Evolutionary conservation across 2,797 vertebrate genomes (phyloP).

Genomic region (Petrocephalus schoutedeni): DNA sequence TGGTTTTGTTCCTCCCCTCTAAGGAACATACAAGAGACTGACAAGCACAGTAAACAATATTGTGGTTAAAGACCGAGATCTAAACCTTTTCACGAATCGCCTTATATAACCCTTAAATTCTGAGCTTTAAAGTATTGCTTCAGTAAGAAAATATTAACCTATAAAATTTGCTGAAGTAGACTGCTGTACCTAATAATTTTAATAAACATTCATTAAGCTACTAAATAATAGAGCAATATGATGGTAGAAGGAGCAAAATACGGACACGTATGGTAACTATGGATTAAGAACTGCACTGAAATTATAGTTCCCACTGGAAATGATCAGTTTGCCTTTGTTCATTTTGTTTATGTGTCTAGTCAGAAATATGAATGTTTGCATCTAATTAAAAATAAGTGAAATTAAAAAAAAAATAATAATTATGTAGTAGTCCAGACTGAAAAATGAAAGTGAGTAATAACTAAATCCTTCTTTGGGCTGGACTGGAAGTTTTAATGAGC

Average conservation of each 20-base stretch:
- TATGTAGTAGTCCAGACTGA: background rate
- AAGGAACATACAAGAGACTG: constrained; percentile 34
- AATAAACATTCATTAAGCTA: background rate
- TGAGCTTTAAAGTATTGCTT: background rate
- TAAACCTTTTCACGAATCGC: background rate
- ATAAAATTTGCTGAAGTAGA: background rate
- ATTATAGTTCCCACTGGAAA: background rate
- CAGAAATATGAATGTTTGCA: background rate
- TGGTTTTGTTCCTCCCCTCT: constrained; percentile 27
- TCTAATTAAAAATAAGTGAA: background rate
- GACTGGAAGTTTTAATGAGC: background rate
- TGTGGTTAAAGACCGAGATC: constrained; percentile 32
- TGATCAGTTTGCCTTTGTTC: background rate
- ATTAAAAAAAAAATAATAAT: background rate
- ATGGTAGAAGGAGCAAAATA: background rate
- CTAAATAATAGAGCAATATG: background rate
- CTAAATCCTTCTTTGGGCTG: background rate
- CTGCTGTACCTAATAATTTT: background rate
- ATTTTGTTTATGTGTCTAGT: background rate
- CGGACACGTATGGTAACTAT: background rate
- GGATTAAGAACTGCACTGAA: background rate
- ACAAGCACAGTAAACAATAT: constrained; percentile 66
- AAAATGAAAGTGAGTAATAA: background rate
- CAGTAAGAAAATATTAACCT: background rate
- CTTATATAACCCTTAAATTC: background rate